Percentiles rank a stretch among this genome's conserved stretches.
Conservation (phyloP, 1,140 invertebrate species). For the Ganaspis sp. region DNA sequence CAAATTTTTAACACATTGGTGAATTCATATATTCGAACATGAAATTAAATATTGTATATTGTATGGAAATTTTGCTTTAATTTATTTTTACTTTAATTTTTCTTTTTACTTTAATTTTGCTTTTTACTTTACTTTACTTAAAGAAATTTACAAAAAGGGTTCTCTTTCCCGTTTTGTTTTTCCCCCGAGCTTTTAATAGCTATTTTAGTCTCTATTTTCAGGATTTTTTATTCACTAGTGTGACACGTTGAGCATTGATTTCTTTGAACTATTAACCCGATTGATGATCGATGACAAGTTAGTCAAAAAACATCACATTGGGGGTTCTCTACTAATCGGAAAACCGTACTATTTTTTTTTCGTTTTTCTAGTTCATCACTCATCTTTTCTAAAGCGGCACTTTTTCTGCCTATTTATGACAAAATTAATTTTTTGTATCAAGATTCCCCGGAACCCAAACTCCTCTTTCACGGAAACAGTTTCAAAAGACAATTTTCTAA, state of each 20-base stretch:
- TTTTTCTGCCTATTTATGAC: conserved; percentile 35
- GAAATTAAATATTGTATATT: too few relatives aligned
- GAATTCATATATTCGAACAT: too few relatives aligned
- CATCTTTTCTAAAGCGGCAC: conserved; percentile 24
- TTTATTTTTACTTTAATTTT: too few relatives aligned
- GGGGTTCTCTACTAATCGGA: conserved; percentile 29
- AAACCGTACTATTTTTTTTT: conserved; percentile 40
- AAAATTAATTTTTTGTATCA: conserved; percentile 13
- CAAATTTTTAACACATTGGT: too few relatives aligned
- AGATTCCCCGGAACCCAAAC: neutral
- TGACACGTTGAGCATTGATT: conserved; percentile 4
- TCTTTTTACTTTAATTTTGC: too few relatives aligned
- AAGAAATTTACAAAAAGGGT: neutral
- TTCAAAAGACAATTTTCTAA: neutral
- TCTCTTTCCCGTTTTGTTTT: neutral
- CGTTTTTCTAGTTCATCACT: conserved; percentile 39
- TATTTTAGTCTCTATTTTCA: neutral
- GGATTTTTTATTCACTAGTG: neutral
- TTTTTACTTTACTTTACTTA: too few relatives aligned
- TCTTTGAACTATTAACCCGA: conserved; percentile 24
- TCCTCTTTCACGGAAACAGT: neutral
- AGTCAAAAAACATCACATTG: neutral
- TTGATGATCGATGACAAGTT: conserved; percentile 36
- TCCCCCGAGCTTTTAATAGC: too few relatives aligned
- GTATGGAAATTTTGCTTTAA: too few relatives aligned